phyloP scores from a whole-genome alignment of 2,797 vertebrate species.

The Muscicapa striata region DNA sequence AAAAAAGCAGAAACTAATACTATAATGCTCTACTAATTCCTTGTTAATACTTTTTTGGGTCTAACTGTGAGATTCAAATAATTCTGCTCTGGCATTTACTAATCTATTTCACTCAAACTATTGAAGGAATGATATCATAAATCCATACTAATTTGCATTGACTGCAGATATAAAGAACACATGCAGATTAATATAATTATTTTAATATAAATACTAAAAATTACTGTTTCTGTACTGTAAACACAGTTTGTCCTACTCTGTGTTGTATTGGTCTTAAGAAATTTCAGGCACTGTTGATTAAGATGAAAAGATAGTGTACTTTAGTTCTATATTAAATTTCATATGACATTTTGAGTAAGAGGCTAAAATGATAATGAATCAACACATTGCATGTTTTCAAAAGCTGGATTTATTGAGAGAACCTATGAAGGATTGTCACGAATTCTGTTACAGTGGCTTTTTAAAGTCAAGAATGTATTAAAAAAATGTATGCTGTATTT shows the following conservation, averaged over 20 bases:
- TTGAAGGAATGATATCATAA: not conserved
- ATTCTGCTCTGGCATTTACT: not conserved
- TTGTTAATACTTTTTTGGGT: not conserved
- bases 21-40: not conserved
- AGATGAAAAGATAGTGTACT: not conserved
- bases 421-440: not conserved
- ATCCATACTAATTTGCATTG: not conserved
- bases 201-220: not conserved
- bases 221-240: not conserved
- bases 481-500: not conserved
- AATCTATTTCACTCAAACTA: not conserved
- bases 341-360: not conserved
- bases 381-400: not conserved
- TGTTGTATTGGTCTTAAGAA: not conserved
- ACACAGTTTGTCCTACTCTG: not conserved
- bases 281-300: not conserved
- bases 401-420: not conserved
- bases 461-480: not conserved
- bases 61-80: not conserved
- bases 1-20: not conserved
- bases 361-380: not conserved
- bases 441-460: not conserved
- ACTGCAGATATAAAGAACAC: not conserved
- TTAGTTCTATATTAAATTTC: not conserved
- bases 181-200: not conserved